Percentiles rank a stretch among this genome's conserved stretches.
Conservation (phyloP, 2,113 vertebrate genomes). For the Rhinoderma darwinii region DNA sequence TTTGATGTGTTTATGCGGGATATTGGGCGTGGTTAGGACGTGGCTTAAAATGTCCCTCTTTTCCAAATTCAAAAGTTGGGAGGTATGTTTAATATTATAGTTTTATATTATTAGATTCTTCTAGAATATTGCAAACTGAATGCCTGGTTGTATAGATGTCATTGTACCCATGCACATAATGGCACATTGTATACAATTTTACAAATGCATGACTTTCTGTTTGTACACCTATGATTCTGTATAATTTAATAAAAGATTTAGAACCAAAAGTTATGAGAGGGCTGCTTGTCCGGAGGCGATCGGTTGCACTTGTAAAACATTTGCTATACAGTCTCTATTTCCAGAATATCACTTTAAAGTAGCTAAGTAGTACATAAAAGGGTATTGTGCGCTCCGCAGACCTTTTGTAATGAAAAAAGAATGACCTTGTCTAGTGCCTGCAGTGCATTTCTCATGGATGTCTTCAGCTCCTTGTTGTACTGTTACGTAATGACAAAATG, state of each 20-base stretch:
- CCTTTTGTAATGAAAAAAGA: constrained; percentile 47
- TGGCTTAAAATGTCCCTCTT: no score
- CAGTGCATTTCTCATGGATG: constrained; percentile 17
- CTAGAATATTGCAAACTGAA: neutral
- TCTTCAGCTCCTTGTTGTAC: neutral
- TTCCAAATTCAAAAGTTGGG: no score
- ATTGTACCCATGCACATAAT: neutral
- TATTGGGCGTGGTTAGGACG: no score
- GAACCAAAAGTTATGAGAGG: neutral
- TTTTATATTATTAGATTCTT: neutral
- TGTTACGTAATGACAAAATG: constrained; percentile 37
- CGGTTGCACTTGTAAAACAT: constrained; percentile 28
- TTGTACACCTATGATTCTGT: constrained; percentile 14
- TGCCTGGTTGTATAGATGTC: neutral
- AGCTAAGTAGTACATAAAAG: constrained; percentile 14
- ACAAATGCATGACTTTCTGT: neutral
- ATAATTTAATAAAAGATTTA: constrained; percentile 2
- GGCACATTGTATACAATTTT: neutral
- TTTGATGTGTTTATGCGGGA: no score
- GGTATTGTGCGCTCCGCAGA: neutral
- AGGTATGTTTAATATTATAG: constrained; percentile 6
- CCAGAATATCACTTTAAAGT: constrained; percentile 10
- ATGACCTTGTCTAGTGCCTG: constrained; percentile 24
- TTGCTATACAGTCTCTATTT: constrained; percentile 15
- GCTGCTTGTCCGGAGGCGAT: constrained; percentile 18